Percentiles rank a stretch among this genome's conserved stretches.
Evolutionary conservation across 2,797 vertebrate species (phyloP).

Genomic region (Kryptolebias ocellatus): DNA sequence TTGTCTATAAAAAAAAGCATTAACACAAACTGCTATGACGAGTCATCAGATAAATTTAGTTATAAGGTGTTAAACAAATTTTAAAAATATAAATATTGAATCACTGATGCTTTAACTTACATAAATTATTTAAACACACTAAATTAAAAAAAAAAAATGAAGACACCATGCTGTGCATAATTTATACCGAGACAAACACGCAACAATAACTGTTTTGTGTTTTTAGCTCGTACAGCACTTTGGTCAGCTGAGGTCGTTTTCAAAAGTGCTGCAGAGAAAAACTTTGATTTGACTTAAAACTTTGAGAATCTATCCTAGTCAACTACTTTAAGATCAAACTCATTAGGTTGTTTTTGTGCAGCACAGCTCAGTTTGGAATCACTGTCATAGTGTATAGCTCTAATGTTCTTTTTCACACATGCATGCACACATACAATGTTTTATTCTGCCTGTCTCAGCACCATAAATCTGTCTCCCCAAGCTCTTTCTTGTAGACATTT

Average conservation of each 20-base stretch:
- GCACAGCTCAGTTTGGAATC: conserved; percentile 21
- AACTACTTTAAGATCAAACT: conserved; percentile 26
- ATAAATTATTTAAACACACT: conserved; percentile 10
- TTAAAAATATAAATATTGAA: conserved; percentile 20
- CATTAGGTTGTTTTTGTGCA: conserved; percentile 28
- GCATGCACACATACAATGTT: conserved; percentile 20
- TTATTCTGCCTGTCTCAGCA: conserved; percentile 55
- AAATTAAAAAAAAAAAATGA: conserved; percentile 22
- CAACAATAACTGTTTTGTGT: conserved; percentile 4
- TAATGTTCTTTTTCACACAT: conserved; percentile 11
- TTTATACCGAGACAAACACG: conserved; percentile 5
- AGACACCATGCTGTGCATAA: conserved; percentile 5
- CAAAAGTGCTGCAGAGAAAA: background rate
- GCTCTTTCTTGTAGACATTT: conserved; percentile 30
- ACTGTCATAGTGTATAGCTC: conserved; percentile 19
- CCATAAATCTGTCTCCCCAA: conserved; percentile 39
- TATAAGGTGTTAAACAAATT: conserved; percentile 6
- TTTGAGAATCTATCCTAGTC: background rate
- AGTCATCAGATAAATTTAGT: no score
- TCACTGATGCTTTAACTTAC: conserved; percentile 4
- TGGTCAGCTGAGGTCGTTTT: background rate
- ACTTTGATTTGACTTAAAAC: background rate
- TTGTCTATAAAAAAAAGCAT: no score
- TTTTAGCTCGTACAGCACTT: background rate
- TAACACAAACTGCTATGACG: no score